Evolutionary conservation across 1,140 invertebrate genomes (phyloP), one percentile per base, ranked within the genome.

Genomic region (Bombus consobrinus): DNA sequence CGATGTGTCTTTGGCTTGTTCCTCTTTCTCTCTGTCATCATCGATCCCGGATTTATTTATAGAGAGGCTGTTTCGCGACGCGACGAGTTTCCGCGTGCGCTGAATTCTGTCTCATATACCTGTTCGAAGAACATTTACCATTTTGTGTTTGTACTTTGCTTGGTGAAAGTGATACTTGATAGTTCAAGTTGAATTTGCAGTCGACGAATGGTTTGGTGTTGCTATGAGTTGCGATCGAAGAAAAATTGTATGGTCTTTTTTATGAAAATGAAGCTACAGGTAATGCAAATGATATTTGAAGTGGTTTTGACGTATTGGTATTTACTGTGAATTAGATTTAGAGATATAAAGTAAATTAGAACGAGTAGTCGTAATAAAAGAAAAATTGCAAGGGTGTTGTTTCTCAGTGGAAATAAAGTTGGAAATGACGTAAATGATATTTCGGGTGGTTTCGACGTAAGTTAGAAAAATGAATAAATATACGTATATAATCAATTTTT

Each of bases 31-130:
- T 59, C 81, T 76, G 59, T 68, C 82, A 77, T 77, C 82, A 83
- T 83, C 74, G 82, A 83, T 71, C 82, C 47, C 37, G 39, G 37
- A 57, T 53, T 83, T 83, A 83, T 83, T 83, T 83, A 83, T 83
- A 59, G 73, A 83, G 73, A 68, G 34, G 41, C 73, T 77, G 57
- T 74, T 77, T 39, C 32, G 81, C 73, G 32, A 73, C 57, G 71
- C 57, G 71, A 64, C 57, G n/a, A 62, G 71, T 74, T 82, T 82
- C 81, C 81, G 71, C 41, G 57, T 82, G 69, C 78, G 41, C 64
- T 69, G 78, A 32, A 80, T 80, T 80, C 78, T 71, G 62, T 47
- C 41, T 25, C 32, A 2, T 22, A 53, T 22, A 53, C 47, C 22
- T 53, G 47, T 53, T 53, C 47, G 1, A 53, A 22, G 18, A 53